phyloP scores from a whole-genome alignment of 2,113 vertebrate genomes.

The Elachura formosa region DNA sequence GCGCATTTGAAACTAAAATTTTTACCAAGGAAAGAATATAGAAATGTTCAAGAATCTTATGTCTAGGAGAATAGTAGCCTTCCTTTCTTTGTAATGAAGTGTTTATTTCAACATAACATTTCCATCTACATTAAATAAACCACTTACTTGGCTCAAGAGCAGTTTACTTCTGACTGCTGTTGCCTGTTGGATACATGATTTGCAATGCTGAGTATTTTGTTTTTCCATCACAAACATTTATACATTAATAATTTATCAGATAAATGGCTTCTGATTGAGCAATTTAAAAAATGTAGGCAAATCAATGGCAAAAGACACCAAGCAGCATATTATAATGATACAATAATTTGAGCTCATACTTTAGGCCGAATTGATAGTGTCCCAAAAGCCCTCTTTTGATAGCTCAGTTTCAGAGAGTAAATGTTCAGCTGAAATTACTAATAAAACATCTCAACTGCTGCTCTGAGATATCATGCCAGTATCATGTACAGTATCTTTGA shows the following conservation, averaged over 20 bases:
- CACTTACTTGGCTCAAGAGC: not conserved
- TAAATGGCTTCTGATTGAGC: constrained; percentile 41
- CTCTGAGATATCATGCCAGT: not conserved
- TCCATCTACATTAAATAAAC: not conserved
- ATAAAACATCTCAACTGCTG: not conserved
- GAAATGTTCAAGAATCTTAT: not conserved
- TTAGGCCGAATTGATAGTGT: not conserved
- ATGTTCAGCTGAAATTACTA: constrained; percentile 2
- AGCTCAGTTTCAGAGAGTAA: constrained; percentile 1
- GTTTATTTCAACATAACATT: not conserved
- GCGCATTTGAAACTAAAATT: not conserved
- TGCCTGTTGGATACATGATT: not conserved
- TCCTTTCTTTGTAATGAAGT: not conserved
- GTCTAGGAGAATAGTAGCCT: not conserved
- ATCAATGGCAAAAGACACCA: constrained; percentile 12
- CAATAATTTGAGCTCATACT: not conserved
- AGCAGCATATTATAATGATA: not conserved
- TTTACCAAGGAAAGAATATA: fast-evolving
- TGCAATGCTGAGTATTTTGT: not conserved
- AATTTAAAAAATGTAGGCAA: constrained; percentile 5
- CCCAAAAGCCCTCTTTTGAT: constrained; percentile 16
- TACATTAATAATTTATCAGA: constrained; percentile 48
- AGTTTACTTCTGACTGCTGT: not conserved
- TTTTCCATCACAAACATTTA: constrained; percentile 12
- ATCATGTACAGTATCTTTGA: not conserved